Evolutionary conservation across 2,797 vertebrate genomes (phyloP).

Genomic region (Malacoctenus gilli): DNA sequence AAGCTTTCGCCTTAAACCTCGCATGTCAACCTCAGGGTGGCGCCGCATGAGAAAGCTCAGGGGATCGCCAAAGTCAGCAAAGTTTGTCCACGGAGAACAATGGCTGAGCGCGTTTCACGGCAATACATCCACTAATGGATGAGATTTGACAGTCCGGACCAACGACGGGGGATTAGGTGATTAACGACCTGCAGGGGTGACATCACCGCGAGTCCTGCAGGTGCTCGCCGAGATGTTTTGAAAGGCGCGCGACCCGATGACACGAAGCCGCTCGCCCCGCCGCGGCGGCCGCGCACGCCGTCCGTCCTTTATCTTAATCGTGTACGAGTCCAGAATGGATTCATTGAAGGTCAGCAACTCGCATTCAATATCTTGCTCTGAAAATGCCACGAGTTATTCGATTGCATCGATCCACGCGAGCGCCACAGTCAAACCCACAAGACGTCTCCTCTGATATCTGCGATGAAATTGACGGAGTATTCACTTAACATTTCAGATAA

Average conservation of each 20-base stretch:
- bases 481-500: constrained; percentile 35
- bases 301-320: constrained; percentile 31
- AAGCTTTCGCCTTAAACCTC: no score
- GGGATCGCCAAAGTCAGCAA: background rate
- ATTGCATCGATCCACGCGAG: constrained; percentile 12
- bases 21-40: no score
- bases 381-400: constrained; percentile 34
- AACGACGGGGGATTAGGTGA: background rate
- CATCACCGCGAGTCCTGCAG: background rate
- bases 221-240: background rate
- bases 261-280: background rate
- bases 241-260: background rate
- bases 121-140: background rate
- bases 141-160: background rate
- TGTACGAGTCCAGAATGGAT: constrained; percentile 28
- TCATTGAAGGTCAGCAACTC: constrained; percentile 42
- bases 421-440: constrained; percentile 10
- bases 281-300: constrained; percentile 4
- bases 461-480: constrained; percentile 24
- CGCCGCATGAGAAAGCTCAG: no score
- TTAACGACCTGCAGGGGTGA: background rate
- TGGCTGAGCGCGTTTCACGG: background rate
- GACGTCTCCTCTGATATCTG: constrained; percentile 38
- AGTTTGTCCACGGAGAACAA: no score
- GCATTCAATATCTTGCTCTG: constrained; percentile 31